phyloP scores from a whole-genome alignment of 1,140 invertebrate genomes.

The Phymorhynchus buccinoides region DNA sequence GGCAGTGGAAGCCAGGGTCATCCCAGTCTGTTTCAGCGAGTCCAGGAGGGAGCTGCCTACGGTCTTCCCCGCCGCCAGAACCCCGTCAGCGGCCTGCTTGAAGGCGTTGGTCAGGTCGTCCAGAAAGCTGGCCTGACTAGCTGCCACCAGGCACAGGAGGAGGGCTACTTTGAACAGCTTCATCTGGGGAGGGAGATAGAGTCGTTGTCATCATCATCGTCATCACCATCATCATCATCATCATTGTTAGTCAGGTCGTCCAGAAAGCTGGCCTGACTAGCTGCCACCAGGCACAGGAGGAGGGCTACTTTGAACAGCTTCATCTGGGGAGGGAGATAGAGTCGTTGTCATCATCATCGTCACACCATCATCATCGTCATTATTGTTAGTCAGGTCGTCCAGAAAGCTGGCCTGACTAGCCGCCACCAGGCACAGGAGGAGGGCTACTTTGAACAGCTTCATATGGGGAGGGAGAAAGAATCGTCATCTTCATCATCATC shows the following conservation, averaged over 20 bases:
- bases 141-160: neutral
- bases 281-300: too few species aligned
- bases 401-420: neutral
- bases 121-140: neutral
- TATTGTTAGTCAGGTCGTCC: neutral
- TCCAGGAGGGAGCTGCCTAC: neutral
- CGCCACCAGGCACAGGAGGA: neutral
- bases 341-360: too few species aligned
- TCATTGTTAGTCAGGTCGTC: too few species aligned
- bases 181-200: neutral
- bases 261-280: too few species aligned
- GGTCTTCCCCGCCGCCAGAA: neutral
- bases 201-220: too few species aligned
- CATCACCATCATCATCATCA: too few species aligned
- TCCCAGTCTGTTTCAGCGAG: neutral
- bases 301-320: too few species aligned
- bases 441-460: neutral
- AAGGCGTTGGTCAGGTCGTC: neutral
- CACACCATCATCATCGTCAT: too few species aligned
- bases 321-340: too few species aligned
- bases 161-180: neutral
- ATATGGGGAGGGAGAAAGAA: neutral
- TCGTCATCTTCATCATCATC: too few species aligned
- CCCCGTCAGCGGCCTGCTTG: neutral
- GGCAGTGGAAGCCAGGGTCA: neutral